phyloP scores from a whole-genome alignment of 2,113 vertebrate species.

The Rhinoptilus africanus region DNA sequence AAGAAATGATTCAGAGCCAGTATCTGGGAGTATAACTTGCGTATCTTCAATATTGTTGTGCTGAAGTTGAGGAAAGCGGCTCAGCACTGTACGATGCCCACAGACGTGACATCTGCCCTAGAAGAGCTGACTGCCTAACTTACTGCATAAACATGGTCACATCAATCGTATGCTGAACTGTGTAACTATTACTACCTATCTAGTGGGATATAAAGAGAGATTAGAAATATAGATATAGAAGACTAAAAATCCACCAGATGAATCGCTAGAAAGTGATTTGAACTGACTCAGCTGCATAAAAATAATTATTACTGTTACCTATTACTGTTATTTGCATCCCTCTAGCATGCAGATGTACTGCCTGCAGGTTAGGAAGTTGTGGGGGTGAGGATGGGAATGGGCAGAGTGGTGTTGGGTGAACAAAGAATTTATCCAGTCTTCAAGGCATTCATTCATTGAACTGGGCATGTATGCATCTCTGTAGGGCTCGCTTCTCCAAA shows the following conservation, averaged over 20 bases:
- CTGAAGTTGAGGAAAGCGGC: not conserved
- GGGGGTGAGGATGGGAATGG: not conserved
- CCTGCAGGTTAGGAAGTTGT: not conserved
- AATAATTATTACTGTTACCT: not conserved
- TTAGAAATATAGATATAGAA: not conserved
- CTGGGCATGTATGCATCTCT: not conserved
- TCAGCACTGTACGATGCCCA: rapidly evolving
- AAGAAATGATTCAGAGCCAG: not conserved
- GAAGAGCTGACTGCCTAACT: not conserved
- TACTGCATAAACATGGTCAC: not conserved
- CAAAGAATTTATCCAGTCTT: not conserved
- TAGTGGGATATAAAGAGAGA: not conserved
- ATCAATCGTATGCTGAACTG: not conserved
- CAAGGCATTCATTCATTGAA: rapidly evolving
- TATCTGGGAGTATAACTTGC: not conserved
- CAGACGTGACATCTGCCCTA: not conserved
- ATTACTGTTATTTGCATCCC: not conserved
- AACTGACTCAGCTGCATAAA: not conserved
- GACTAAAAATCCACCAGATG: not conserved
- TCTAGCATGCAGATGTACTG: not conserved
- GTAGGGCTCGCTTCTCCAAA: not conserved
- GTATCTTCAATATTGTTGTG: not conserved
- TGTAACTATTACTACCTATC: rapidly evolving
- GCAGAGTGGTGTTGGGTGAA: not conserved
- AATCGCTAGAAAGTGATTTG: not conserved